phyloP scores from a whole-genome alignment of 1,140 invertebrate species.

The Pseudomyrmex dendroicus region DNA sequence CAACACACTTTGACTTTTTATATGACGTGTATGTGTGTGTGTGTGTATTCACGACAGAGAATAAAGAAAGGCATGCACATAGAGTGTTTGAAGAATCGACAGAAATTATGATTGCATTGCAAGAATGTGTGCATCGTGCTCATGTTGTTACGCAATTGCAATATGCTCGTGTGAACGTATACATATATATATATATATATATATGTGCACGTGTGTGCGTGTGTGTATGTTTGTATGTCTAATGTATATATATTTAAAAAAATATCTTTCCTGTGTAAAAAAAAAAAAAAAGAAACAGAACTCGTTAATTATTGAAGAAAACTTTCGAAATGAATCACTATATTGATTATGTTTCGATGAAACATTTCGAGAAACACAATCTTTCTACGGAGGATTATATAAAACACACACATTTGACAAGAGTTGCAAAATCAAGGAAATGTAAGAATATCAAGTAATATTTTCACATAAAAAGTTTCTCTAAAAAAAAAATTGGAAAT shows the following conservation, averaged over 20 bases:
- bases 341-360: too few species aligned
- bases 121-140: conserved; percentile 49
- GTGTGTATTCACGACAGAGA: conserved; percentile 11
- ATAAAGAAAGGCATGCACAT: conserved; percentile 60
- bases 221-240: background rate
- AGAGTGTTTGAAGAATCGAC: conserved; percentile 45
- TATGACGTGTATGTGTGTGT: background rate
- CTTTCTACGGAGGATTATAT: too few species aligned
- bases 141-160: conserved; percentile 21
- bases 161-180: background rate
- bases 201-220: background rate
- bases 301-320: background rate
- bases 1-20: conserved; percentile 1
- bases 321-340: background rate
- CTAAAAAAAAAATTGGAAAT: too few species aligned
- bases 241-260: background rate
- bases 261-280: conserved; percentile 2
- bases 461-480: too few species aligned
- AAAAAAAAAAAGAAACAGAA: background rate
- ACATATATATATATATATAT: background rate
- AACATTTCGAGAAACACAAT: too few species aligned
- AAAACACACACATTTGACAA: too few species aligned
- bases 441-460: too few species aligned
- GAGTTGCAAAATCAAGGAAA: too few species aligned
- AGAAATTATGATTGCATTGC: conserved; percentile 34